These are phyloP conservation scores for Sebastes vulpes DNA, from an alignment of 2,797 vertebrate species.

Conservation along the genomic window DNA sequence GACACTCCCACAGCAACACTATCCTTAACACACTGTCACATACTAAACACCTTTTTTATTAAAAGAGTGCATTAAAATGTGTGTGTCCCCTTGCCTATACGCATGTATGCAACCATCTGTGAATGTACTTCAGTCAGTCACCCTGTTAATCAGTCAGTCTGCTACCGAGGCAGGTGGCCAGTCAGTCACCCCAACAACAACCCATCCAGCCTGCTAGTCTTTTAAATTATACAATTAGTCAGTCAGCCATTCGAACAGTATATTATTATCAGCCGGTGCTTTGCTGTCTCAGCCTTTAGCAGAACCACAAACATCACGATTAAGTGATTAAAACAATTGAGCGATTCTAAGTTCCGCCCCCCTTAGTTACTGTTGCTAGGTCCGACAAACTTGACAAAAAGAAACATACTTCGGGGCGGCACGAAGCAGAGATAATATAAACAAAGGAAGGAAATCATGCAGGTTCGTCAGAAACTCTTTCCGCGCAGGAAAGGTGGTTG, in stretches of 20 bases:
- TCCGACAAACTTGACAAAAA: neutral
- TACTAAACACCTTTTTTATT: neutral
- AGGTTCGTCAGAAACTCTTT: too few species aligned
- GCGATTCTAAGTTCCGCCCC: neutral
- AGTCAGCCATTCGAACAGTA: neutral
- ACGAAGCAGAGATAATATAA: too few species aligned
- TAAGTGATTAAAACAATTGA: neutral
- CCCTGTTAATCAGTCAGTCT: slow-evolving; percentile 57
- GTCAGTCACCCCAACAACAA: slow-evolving; percentile 47
- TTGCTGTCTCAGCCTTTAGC: slow-evolving; percentile 1
- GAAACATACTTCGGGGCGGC: neutral
- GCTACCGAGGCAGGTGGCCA: slow-evolving; percentile 41
- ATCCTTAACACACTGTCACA: neutral
- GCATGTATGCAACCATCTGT: slow-evolving; percentile 41
- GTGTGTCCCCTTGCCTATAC: neutral
- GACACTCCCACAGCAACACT: neutral
- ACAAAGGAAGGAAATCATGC: too few species aligned
- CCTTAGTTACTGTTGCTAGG: neutral
- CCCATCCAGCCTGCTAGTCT: slow-evolving; percentile 9
- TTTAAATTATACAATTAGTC: slow-evolving; percentile 23
- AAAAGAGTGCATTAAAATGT: neutral
- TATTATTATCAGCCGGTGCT: neutral
- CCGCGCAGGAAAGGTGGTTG: too few species aligned
- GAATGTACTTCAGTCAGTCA: slow-evolving; percentile 48
- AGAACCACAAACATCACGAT: neutral